phyloP scores from a whole-genome alignment of 2,888 invertebrate species.

The Hesperia comma region DNA sequence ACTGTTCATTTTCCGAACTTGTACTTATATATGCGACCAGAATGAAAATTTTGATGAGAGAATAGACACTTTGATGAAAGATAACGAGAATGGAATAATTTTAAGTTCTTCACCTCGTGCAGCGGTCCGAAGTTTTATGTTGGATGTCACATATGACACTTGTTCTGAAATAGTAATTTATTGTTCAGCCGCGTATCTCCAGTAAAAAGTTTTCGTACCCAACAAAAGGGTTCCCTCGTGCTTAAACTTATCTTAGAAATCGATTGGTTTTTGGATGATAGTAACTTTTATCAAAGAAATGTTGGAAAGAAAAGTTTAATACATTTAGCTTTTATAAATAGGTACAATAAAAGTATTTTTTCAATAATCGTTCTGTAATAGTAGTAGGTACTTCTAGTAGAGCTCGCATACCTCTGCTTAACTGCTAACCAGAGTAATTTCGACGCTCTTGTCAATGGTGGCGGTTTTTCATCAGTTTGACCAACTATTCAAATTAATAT shows the following conservation, averaged over 20 bases:
- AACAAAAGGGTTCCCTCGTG: slow-evolving; percentile 4
- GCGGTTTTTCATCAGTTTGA: too few species aligned
- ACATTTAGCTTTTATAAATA: background rate
- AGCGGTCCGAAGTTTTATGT: slow-evolving; percentile 16
- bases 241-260: slow-evolving; percentile 15
- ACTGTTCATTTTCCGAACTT: too few species aligned
- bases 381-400: too few species aligned
- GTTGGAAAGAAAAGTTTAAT: background rate
- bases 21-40: too few species aligned
- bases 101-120: slow-evolving; percentile 8
- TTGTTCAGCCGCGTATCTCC: slow-evolving; percentile 13
- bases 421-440: too few species aligned
- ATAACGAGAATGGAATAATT: slow-evolving; percentile 23
- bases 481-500: too few species aligned
- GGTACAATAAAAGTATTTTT: too few species aligned
- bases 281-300: background rate
- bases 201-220: slow-evolving; percentile 9
- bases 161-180: slow-evolving; percentile 26
- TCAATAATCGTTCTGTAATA: too few species aligned
- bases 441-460: too few species aligned
- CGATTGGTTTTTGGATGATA: slow-evolving; percentile 2
- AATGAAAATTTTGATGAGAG: too few species aligned
- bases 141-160: slow-evolving; percentile 16
- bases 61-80: background rate
- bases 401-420: too few species aligned